Evolutionary conservation across 2,113 vertebrate genomes (phyloP).

Genomic region (Struthio camelus): DNA sequence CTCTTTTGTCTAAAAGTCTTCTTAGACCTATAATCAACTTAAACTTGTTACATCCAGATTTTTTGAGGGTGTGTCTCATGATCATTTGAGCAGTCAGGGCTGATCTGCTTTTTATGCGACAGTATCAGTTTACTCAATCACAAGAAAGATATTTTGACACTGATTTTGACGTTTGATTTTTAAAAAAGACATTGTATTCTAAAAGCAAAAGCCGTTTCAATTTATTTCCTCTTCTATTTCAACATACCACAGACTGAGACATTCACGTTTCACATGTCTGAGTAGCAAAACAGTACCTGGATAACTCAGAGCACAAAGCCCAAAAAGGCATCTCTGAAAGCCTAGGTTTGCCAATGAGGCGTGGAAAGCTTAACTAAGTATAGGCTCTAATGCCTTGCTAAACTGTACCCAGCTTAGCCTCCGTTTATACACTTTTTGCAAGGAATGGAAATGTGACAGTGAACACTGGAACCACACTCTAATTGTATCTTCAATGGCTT

Average conservation of each 20-base stretch:
- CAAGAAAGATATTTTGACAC: not conserved
- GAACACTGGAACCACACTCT: not conserved
- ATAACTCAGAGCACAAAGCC: not conserved
- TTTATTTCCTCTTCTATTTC: not conserved
- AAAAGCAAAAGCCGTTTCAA: not conserved
- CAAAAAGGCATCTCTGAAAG: not conserved
- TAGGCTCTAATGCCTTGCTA: not conserved
- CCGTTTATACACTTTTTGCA: not conserved
- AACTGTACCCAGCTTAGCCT: not conserved
- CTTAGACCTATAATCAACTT: not conserved
- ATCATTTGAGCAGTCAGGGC: no score
- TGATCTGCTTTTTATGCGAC: not conserved
- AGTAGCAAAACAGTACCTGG: not conserved
- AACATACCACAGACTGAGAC: not conserved
- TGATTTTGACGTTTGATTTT: not conserved
- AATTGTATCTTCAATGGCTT: not conserved
- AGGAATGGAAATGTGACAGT: not conserved
- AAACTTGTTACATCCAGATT: not conserved
- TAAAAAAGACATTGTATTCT: not conserved
- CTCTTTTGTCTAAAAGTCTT: not conserved
- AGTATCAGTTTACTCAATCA: not conserved
- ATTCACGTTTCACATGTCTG: rapidly evolving
- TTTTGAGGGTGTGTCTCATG: no score
- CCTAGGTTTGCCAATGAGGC: not conserved
- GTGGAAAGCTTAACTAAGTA: no score